Evolutionary conservation across 2,888 invertebrate genomes (phyloP), one percentile per base, ranked within the genome.

Genomic region (Archips crataeganus): DNA sequence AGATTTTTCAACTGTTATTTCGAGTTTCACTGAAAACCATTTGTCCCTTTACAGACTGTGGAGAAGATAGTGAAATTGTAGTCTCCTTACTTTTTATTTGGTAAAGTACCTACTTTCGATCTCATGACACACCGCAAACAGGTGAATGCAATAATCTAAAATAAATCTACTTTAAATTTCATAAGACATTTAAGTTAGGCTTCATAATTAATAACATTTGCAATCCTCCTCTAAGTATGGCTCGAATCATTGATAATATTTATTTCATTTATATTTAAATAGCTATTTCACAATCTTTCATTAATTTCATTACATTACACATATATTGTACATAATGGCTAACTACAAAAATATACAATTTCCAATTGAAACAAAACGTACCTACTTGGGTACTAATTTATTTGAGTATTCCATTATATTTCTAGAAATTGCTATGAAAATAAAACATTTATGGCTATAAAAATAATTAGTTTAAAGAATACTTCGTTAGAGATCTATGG

Each of bases 181-280:
- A 93, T 94, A 93, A 93, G 93, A 93, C 92, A 92, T 92, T 91
- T 87, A 92, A 70, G 80, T 91, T 93, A 93, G 93, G 93, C 92
- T 86, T 88, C 84, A 85, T 81, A 85, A 86, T 80, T 86, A 39
- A 86, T 87, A 80, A 74, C 61, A 75, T 81, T 80, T 80, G 80
- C 79, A 78, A 79, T 79, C 71, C 77, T 76, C 80, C 71, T 85
- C 71, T 85, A 87, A 82, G 79, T 90, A 90, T 92, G 91, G 91
- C 91, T 92, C 90, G 90, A 92, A 91, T 92, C 87, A 79, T 87
- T 87, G 84, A 84, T 85, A 84, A 83, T 79, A 80, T 78, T 83
- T 81, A 78, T 78, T 78, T 83, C 77, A 77, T 80, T 76, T 79
- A 70, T 77, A 80, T 79, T 79, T 77, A 78, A 39, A 39, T 77